Evolutionary conservation across 2,888 invertebrate species (phyloP), one percentile per base, ranked within the genome.

Genomic region (Notodonta ziczac): DNA sequence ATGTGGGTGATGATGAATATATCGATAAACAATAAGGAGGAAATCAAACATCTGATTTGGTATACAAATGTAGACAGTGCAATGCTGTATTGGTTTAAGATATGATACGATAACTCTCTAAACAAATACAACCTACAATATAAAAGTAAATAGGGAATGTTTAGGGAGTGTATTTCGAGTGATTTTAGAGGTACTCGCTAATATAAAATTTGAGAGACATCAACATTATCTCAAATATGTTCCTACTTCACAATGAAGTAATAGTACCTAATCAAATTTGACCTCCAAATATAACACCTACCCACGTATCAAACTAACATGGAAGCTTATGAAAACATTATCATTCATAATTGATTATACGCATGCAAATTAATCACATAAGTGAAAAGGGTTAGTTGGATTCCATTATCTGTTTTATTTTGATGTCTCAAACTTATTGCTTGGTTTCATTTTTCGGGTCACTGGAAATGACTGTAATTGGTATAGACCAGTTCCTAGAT

Each of bases 1-100:
- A 71, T 72, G 71, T 58, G 65, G 61, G 64, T 58, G 75, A 69
- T 72, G 67, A 76, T 66, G 53, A 64, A 72, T 79, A 78, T 76
- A 74, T 72, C 63, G 65, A 58, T 62, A 62, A 51, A 62, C 57
- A 53, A 63, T 63, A 16, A 32, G 58, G 16, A 32, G 12, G 13
- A n/a, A 14, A 48, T n/a, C 14, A 24, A 56, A 13, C 56, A 44
- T 56, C 44, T 16, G 44, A 44, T 40, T 56, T 16, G 1, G 24
- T 9, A 16, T 51, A 42, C 4, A 10, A 42, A 12, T 10, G 10
- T 10, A 42, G 10, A 42, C 8, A 42, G 35, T 35, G 35, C 24
- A 2, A 35, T 35, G 35, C 35, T 35, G 35, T 24, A 24, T 24
- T 24, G 24, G 24, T 24, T 24, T 24, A 2, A 24, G 24, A 24